These are phyloP conservation scores for Octodon degus DNA, from an alignment of 2,113 vertebrate genomes.

Conservation along the genomic window DNA sequence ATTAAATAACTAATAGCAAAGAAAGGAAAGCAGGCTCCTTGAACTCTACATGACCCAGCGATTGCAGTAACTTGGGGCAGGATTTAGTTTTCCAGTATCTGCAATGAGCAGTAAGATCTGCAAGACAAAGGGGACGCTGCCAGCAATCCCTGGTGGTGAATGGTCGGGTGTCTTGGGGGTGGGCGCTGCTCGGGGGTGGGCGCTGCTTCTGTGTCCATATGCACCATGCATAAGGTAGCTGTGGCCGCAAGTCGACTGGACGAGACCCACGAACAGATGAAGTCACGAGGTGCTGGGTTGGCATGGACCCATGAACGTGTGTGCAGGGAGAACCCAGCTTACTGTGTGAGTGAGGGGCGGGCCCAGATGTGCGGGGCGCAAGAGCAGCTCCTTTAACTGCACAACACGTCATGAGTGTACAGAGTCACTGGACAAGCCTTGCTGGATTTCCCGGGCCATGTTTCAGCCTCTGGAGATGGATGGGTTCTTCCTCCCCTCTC, in stretches of 20 bases:
- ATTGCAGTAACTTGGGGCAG: not conserved
- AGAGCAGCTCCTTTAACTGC: not conserved
- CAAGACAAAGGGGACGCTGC: not conserved
- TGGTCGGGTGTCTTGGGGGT: not conserved
- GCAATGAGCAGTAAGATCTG: not conserved
- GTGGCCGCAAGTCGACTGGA: not conserved
- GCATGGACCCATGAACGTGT: not conserved
- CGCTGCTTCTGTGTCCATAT: not conserved
- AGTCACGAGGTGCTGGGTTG: not conserved
- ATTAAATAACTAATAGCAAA: not conserved
- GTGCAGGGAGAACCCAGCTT: not conserved
- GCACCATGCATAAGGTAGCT: not conserved
- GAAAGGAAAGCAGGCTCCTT: not conserved
- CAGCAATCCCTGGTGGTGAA: not conserved
- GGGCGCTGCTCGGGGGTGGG: not conserved
- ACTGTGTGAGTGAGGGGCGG: fast-evolving
- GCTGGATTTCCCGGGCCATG: not conserved
- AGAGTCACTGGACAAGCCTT: not conserved
- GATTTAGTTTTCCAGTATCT: not conserved
- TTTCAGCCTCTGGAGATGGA: not conserved
- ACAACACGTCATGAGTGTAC: not conserved
- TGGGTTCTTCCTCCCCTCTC: not conserved
- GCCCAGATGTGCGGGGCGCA: fast-evolving
- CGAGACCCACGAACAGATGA: fast-evolving
- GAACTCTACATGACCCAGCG: not conserved